Conservation (phyloP, 2,113 vertebrate genomes). For the Platichthys stellatus region DNA sequence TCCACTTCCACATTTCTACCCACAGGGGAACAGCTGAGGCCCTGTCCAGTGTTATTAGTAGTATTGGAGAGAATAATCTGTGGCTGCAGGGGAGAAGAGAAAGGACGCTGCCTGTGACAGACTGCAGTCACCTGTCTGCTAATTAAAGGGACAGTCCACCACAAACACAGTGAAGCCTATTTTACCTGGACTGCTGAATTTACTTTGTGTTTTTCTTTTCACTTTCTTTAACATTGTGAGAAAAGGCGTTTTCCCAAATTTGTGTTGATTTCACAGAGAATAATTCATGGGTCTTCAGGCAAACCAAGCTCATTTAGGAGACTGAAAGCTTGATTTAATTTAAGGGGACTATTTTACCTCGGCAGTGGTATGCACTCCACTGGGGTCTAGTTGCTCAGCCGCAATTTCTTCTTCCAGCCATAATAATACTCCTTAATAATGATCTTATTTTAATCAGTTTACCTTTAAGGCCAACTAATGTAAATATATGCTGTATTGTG, state of each 20-base stretch:
- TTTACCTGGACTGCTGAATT: not conserved
- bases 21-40: not conserved
- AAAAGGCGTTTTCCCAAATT: no score
- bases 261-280: no score
- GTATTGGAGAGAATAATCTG: slow-evolving; percentile 38
- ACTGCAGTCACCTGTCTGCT: slow-evolving; percentile 41
- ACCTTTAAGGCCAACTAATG: not conserved
- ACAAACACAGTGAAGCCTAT: not conserved
- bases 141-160: slow-evolving; percentile 9
- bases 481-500: not conserved
- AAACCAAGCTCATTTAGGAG: no score
- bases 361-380: no score
- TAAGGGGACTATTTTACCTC: no score
- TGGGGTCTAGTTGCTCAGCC: not conserved
- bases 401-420: not conserved
- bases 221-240: no score
- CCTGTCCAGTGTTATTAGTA: slow-evolving; percentile 22
- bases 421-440: not conserved
- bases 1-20: not conserved
- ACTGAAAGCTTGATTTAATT: no score
- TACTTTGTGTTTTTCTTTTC: no score
- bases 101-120: slow-evolving; percentile 28
- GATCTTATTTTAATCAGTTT: no score
- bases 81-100: not conserved
- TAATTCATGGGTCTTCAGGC: no score